Evolutionary conservation across 2,888 invertebrate genomes (phyloP).

Genomic region (Drosophila ustulata): DNA sequence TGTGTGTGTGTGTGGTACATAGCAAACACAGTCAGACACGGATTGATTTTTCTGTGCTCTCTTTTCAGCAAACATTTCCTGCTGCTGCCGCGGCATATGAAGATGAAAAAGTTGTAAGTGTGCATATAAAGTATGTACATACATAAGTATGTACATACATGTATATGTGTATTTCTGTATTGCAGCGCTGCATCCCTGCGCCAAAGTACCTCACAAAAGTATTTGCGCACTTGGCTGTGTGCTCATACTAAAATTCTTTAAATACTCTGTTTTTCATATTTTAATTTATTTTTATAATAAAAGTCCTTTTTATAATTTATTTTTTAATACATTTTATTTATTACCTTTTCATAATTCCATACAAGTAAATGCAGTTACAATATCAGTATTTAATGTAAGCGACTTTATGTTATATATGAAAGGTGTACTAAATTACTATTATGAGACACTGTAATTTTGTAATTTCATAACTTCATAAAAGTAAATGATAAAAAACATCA

Average conservation of each 20-base stretch:
- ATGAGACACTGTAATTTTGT: not conserved
- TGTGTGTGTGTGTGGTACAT: slow-evolving; percentile 1
- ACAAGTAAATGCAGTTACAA: slow-evolving; percentile 1
- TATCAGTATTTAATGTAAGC: not conserved
- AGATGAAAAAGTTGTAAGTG: not conserved
- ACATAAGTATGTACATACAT: not conserved
- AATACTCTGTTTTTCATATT: too few species aligned
- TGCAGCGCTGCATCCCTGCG: not conserved
- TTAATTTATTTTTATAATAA: not conserved
- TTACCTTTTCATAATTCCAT: slow-evolving; percentile 8
- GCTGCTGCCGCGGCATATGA: slow-evolving; percentile 2
- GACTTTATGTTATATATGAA: not conserved
- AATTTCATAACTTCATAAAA: not conserved
- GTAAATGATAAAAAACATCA: not conserved
- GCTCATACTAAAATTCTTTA: too few species aligned
- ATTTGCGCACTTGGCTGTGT: not conserved
- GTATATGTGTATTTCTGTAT: not conserved
- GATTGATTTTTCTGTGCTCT: slow-evolving; percentile 30
- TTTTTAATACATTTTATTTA: not conserved
- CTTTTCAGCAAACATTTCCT: slow-evolving; percentile 34
- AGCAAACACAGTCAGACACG: slow-evolving; percentile 10
- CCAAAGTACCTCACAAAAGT: slow-evolving; percentile 1
- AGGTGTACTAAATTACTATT: not conserved
- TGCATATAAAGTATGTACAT: not conserved
- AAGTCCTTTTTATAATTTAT: not conserved